Evolutionary conservation across 2,797 vertebrate genomes (phyloP).

Genomic region (Carcharodon carcharias): DNA sequence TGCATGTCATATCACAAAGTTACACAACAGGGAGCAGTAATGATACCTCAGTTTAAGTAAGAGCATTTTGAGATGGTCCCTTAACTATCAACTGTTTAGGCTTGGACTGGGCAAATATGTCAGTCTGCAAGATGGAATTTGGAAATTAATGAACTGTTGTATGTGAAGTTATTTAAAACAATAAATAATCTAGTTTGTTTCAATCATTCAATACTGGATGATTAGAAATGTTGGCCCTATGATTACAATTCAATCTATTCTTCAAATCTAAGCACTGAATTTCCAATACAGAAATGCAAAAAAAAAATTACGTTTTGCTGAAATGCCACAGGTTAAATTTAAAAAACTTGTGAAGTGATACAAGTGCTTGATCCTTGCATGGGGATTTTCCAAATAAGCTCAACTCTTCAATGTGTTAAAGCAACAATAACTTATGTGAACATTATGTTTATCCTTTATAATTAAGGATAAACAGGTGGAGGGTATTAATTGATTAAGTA

Average conservation of each 20-base stretch:
- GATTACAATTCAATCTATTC: not conserved
- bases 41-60: not conserved
- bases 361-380: not conserved
- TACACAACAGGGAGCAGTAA: not conserved
- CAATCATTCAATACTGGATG: not conserved
- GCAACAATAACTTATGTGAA: not conserved
- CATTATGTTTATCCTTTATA: too few relatives aligned
- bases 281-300: not conserved
- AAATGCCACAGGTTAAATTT: not conserved
- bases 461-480: too few relatives aligned
- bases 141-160: not conserved
- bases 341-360: not conserved
- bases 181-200: not conserved
- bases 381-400: not conserved
- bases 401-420: not conserved
- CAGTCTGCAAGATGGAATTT: not conserved
- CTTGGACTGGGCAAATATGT: not conserved
- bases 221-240: not conserved
- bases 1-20: not conserved
- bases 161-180: not conserved
- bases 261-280: not conserved
- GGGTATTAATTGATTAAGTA: too few relatives aligned
- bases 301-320: not conserved
- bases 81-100: not conserved
- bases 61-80: not conserved